Evolutionary conservation across 2,888 invertebrate species (phyloP), one percentile per base, ranked within the genome.

Genomic region (Chirona hameri): DNA sequence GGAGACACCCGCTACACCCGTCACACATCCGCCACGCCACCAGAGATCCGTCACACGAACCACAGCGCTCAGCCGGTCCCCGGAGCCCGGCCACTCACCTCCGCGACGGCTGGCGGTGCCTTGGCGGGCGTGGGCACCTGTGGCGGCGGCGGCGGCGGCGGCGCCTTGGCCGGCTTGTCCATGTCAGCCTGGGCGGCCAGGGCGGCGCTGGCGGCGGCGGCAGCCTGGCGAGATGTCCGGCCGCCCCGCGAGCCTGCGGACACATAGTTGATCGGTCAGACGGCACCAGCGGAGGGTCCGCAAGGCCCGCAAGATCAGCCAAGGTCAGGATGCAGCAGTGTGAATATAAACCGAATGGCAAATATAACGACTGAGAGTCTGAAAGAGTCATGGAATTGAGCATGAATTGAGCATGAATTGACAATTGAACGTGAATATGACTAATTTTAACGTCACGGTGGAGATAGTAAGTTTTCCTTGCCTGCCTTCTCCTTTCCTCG

Each of bases 161-260:
- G n/a, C 81, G 29, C 29, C 52, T 81, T 55, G 29, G 29, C 29
- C n/a, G 31, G 46, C 52, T 81, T 55, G 55, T 60, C 57, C 57
- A 81, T 60, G 55, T 81, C 82, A 60, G 81, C 81, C 88, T 93
- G 90, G 81, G 86, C 87, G 82, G 86, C 89, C 87, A 83, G 88
- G 88, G 87, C 84, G 81, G 72, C 84, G 85, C 52, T 60, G 85
- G 55, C 82, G 72, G 82, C 83, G 80, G 76, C 39, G 0, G 76
- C 76, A 18, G 76, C 76, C 76, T 76, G 76, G 15, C 76, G 76
- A 0, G 81, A 81, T 65, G 82, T 31, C 65, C 55, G 81, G 83
- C 69, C 86, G 52, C 87, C 86, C 55, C 87, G 76, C 7, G 76
- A 76, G 39, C 76, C 76, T 76, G 39, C 69, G 29, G 57, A 57